A percentile compares a stretch with the other conserved stretches of the same genome.
phyloP scores from a whole-genome alignment of 2,888 invertebrate genomes.

The Campoplex capitator region DNA sequence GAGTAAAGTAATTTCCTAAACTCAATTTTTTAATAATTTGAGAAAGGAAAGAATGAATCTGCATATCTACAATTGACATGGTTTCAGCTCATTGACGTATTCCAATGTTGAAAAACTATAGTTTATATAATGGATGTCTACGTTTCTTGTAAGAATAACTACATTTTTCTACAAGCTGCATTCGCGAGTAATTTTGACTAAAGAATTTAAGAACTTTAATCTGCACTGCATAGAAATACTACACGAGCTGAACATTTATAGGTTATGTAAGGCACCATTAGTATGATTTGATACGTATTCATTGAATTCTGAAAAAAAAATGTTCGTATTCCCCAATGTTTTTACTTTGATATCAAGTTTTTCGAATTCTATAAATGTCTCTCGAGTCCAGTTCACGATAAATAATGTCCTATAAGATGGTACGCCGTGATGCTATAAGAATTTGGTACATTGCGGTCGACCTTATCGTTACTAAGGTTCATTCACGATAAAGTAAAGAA shows the following conservation, averaged over 20 bases:
- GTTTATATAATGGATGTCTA: no score
- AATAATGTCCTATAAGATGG: conserved; percentile 28
- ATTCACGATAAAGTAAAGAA: conserved; percentile 49
- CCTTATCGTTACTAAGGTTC: conserved; percentile 34
- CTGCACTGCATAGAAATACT: neutral
- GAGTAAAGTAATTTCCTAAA: no score
- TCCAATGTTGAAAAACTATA: no score
- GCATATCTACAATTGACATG: neutral
- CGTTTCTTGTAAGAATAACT: no score
- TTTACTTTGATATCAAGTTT: neutral
- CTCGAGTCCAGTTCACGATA: neutral
- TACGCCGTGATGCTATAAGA: neutral
- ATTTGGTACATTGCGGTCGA: conserved; percentile 29
- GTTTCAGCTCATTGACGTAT: neutral
- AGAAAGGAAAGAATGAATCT: neutral
- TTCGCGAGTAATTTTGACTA: neutral
- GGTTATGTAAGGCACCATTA: no score
- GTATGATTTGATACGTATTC: neutral
- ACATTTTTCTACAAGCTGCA: no score
- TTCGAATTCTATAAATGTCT: conserved; percentile 6
- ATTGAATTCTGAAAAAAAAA: neutral
- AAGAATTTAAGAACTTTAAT: neutral
- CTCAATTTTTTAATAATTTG: no score
- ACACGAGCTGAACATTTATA: neutral
- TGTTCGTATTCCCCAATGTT: neutral